Evolutionary conservation across 2,797 vertebrate species (phyloP).

Genomic region (Decapterus maruadsi): DNA sequence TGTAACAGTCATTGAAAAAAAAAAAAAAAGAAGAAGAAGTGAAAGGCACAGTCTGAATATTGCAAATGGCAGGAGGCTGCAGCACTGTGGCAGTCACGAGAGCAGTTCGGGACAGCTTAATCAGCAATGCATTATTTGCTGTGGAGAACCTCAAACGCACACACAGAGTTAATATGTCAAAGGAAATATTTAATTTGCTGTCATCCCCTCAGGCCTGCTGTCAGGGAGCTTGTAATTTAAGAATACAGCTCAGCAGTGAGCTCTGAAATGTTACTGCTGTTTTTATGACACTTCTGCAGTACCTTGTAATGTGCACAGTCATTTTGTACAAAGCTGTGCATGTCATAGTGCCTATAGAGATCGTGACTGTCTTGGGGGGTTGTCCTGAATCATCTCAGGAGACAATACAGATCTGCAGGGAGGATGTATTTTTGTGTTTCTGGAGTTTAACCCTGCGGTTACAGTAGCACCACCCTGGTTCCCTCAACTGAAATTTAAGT

Average conservation of each 20-base stretch:
- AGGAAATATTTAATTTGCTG: conserved; percentile 39
- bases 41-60: conserved; percentile 12
- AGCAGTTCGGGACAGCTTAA: conserved; percentile 30
- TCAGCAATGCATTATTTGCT: conserved; percentile 30
- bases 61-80: conserved; percentile 23
- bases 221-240: conserved; percentile 2
- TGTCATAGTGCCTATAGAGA: background rate
- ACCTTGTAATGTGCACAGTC: background rate
- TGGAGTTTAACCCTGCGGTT: no score
- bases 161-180: conserved; percentile 32
- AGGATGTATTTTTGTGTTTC: no score
- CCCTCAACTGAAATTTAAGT: no score
- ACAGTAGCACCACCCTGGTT: no score
- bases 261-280: background rate
- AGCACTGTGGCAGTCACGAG: conserved; percentile 27
- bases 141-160: background rate
- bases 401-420: no score
- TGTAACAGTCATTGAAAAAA: conserved; percentile 20
- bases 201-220: background rate
- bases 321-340: background rate
- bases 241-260: background rate
- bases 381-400: no score
- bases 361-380: no score
- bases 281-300: background rate
- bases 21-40: conserved; percentile 21